Evolutionary conservation across 1,140 invertebrate species (phyloP).

Genomic region (Neodiprion fabricii): DNA sequence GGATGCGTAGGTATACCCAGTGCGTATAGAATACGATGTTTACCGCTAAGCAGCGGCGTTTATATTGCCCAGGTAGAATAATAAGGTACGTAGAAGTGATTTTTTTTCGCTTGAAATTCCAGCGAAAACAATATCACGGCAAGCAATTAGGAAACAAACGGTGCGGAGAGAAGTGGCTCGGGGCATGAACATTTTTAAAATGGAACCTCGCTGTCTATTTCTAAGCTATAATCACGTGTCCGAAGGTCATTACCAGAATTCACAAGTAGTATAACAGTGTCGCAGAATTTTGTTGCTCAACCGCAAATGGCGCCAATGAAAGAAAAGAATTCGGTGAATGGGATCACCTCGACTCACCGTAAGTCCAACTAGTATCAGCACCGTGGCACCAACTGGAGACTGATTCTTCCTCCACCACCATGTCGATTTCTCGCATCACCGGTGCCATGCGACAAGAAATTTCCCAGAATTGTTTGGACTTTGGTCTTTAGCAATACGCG

Average conservation of each 20-base stretch:
- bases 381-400: no score
- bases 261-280: no score
- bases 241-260: no score
- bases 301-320: conserved; percentile 45
- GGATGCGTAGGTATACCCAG: neutral
- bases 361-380: neutral
- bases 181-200: no score
- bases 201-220: no score
- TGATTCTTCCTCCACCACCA: neutral
- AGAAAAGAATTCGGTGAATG: conserved; percentile 57
- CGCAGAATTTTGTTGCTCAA: neutral
- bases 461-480: neutral
- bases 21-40: neutral
- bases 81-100: no score
- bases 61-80: no score
- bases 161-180: no score
- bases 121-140: no score
- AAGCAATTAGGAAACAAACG: no score
- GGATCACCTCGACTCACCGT: conserved; percentile 36
- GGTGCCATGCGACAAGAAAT: neutral
- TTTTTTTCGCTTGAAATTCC: no score
- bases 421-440: neutral
- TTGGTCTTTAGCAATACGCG: neutral
- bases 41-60: neutral
- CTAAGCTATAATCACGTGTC: no score